These are phyloP conservation scores for Cheilosia scutellata DNA, from an alignment of 2,888 invertebrate species.

Conservation along the genomic window DNA sequence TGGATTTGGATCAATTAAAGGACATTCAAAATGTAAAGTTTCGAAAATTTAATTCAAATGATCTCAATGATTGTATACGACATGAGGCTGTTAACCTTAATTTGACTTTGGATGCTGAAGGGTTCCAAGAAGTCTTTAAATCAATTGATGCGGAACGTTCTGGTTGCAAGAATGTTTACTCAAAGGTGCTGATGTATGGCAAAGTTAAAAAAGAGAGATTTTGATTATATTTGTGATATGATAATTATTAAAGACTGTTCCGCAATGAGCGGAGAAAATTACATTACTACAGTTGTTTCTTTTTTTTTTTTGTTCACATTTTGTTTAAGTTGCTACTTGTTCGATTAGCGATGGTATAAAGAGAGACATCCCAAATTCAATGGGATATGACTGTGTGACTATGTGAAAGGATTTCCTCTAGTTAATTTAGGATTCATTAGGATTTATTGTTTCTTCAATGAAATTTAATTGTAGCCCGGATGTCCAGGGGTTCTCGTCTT, in stretches of 20 bases:
- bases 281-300: neutral
- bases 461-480: too few species aligned
- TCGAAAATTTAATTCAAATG: slow-evolving; percentile 76
- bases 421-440: too few species aligned
- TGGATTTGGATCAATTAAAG: slow-evolving; percentile 74
- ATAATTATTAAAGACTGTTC: slow-evolving; percentile 67
- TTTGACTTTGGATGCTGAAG: slow-evolving; percentile 74
- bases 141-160: slow-evolving; percentile 78
- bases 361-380: too few species aligned
- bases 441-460: too few species aligned
- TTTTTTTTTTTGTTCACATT: neutral
- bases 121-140: slow-evolving; percentile 78
- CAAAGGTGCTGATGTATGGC: slow-evolving; percentile 79
- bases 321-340: neutral
- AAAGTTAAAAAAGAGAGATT: neutral
- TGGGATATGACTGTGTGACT: too few species aligned
- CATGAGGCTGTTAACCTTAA: slow-evolving; percentile 77
- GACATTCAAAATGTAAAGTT: slow-evolving; percentile 78
- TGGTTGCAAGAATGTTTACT: slow-evolving; percentile 82
- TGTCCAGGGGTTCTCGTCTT: too few species aligned
- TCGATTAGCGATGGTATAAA: too few species aligned
- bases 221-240: slow-evolving; percentile 46
- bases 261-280: neutral
- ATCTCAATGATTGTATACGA: slow-evolving; percentile 80
- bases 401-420: too few species aligned